A percentile compares a stretch with the other conserved stretches of the same genome.
Conservation (phyloP, 2,797 vertebrate species). For the Numenius phaeopus region DNA sequence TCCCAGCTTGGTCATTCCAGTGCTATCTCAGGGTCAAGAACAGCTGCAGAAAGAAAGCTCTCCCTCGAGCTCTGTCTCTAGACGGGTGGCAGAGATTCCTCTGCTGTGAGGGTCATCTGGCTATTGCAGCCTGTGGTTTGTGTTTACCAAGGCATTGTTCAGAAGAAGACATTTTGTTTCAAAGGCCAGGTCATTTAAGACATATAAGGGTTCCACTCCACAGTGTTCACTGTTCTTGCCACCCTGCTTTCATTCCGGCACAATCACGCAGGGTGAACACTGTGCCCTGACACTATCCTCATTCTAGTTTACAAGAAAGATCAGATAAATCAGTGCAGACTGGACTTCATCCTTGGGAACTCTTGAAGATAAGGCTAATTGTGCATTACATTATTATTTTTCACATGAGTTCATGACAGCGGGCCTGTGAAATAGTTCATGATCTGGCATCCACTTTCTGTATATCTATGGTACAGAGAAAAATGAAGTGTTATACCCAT, state of each 20-base stretch:
- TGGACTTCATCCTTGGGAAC: slow-evolving; percentile 35
- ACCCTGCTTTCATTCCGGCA: neutral
- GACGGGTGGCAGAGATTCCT: neutral
- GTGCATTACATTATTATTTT: neutral
- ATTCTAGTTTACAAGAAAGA: slow-evolving; percentile 1
- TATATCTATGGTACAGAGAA: slow-evolving; percentile 35
- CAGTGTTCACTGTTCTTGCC: neutral
- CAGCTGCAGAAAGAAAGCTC: neutral
- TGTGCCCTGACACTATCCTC: neutral
- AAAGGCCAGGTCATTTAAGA: neutral
- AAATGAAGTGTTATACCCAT: slow-evolving; percentile 68
- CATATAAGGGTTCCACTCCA: neutral
- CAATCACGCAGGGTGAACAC: neutral
- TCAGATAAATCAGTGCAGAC: slow-evolving; percentile 47
- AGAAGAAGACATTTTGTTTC: slow-evolving; percentile 3
- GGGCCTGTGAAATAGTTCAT: slow-evolving; percentile 56
- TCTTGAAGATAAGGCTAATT: slow-evolving; percentile 62
- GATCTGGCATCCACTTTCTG: slow-evolving; percentile 31
- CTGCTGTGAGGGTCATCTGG: neutral
- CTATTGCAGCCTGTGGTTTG: neutral
- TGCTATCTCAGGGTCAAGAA: neutral
- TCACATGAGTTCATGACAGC: slow-evolving; percentile 40
- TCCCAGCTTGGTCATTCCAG: slow-evolving; percentile 25
- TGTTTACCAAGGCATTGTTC: neutral
- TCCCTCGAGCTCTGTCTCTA: neutral